phyloP scores from a whole-genome alignment of 2,113 vertebrate genomes.

The Halcyon senegalensis region DNA sequence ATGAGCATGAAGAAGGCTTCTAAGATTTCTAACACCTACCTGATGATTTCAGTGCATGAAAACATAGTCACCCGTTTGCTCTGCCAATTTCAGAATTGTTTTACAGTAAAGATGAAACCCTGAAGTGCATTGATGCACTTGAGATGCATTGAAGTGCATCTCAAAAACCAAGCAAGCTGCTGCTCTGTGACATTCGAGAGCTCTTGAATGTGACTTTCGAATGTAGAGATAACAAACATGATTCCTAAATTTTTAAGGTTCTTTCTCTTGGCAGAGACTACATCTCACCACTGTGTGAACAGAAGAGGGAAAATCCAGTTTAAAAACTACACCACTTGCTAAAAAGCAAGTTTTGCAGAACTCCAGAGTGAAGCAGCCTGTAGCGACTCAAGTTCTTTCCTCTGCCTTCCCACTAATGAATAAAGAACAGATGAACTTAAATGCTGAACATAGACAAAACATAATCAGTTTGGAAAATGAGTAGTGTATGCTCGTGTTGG shows the following conservation, averaged over 20 bases:
- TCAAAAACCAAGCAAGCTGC: background rate
- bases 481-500: background rate
- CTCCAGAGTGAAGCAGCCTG: background rate
- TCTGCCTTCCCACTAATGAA: background rate
- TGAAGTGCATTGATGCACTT: too few species aligned
- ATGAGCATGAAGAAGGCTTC: background rate
- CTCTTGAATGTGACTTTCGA: background rate
- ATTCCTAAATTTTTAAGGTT: background rate
- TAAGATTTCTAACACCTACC: background rate
- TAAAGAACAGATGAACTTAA: background rate
- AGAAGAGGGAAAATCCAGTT: background rate
- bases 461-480: background rate
- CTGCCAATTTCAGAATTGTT: background rate
- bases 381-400: background rate
- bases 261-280: background rate
- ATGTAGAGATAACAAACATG: background rate
- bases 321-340: background rate
- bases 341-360: background rate
- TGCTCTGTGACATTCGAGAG: background rate
- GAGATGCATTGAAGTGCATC: background rate
- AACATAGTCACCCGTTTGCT: background rate
- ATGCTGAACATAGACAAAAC: background rate
- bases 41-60: background rate
- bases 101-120: background rate
- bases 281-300: background rate